Percentiles rank a stretch among this genome's conserved stretches.
phyloP scores from a whole-genome alignment of 37 sponge, comb jelly and placozoan species.

The Beroe forskalii region DNA sequence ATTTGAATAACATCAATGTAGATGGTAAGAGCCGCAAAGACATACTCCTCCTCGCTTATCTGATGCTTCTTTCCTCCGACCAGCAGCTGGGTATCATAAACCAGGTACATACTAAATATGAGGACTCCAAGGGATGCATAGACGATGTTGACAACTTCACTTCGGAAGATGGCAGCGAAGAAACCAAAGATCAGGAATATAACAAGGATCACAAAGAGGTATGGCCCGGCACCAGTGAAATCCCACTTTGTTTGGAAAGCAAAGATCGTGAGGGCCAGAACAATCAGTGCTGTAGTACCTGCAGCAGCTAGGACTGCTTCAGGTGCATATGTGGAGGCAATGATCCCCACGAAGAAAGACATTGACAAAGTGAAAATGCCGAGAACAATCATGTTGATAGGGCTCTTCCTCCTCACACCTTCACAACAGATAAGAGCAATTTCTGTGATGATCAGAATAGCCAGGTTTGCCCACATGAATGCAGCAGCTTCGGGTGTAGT shows the following conservation, averaged over 20 bases:
- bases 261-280: conserved; percentile 19
- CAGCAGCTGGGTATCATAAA: conserved; percentile 65
- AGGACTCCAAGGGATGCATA: conserved; percentile 55
- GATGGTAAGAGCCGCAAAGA: conserved; percentile 65
- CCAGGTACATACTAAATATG: conserved; percentile 50
- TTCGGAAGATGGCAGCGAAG: conserved; percentile 57
- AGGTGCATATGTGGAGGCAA: conserved; percentile 45
- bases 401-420: conserved; percentile 53
- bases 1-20: conserved; percentile 66
- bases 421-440: conserved; percentile 64
- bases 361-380: conserved; percentile 30
- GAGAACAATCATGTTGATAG: conserved; percentile 41
- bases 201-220: conserved; percentile 39
- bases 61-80: conserved; percentile 57
- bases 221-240: conserved; percentile 45
- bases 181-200: conserved; percentile 51
- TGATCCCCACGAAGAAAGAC: conserved; percentile 58
- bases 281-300: conserved; percentile 43
- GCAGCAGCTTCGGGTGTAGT: not conserved
- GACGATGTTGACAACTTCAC: conserved; percentile 16
- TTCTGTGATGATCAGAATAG: conserved; percentile 27
- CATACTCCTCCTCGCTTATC: conserved; percentile 56
- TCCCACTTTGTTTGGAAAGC: conserved; percentile 61
- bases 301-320: conserved; percentile 54
- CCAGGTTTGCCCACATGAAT: conserved; percentile 55